Evolutionary conservation across 2,113 vertebrate species (phyloP).

Genomic region (Arizona elegans): DNA sequence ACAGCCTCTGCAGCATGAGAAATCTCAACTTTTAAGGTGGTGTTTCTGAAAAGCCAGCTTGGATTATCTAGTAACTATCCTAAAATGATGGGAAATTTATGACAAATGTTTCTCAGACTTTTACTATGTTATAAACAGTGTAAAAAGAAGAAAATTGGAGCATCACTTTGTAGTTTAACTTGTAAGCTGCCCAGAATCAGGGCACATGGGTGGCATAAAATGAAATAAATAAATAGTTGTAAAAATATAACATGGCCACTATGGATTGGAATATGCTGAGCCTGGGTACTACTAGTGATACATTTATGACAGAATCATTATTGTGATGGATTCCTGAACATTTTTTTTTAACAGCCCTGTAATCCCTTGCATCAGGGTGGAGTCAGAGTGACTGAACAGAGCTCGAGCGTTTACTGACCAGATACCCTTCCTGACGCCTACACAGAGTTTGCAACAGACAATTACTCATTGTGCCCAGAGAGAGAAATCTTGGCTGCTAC

Average conservation of each 20-base stretch:
- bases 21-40: neutral
- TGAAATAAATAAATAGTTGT: neutral
- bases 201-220: neutral
- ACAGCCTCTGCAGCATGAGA: rapidly evolving
- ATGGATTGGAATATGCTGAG: neutral
- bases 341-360: neutral
- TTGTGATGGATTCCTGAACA: neutral
- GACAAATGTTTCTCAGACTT: neutral
- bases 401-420: neutral
- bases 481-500: neutral
- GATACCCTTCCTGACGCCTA: neutral
- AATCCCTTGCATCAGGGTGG: neutral
- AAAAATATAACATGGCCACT: neutral
- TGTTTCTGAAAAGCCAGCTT: neutral
- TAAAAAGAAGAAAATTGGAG: rapidly evolving
- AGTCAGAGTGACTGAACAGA: neutral
- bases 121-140: rapidly evolving
- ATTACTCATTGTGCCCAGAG: neutral
- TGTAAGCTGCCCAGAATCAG: neutral
- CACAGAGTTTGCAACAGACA: neutral
- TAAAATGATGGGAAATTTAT: neutral
- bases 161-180: rapidly evolving
- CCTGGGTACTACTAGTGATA: rapidly evolving
- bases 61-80: neutral
- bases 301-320: neutral